Evolutionary conservation across 1,140 invertebrate species (phyloP), one percentile per base, ranked within the genome.

Genomic region (Marisa cornuarietis): DNA sequence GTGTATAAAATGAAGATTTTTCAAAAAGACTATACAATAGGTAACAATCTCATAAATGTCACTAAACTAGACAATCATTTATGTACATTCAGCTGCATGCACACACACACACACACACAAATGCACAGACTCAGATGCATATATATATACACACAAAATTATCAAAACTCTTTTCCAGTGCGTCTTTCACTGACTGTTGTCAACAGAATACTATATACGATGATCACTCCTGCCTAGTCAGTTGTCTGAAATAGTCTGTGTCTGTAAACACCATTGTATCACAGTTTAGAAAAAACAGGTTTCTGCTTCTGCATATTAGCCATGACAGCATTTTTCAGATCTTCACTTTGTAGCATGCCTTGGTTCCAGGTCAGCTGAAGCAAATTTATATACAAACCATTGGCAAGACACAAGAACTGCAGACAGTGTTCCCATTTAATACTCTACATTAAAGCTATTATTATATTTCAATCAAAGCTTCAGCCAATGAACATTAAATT

Each of bases 311-410:
- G 94, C 52, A 95, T 93, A 74, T 93, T 91, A 42, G 95, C 95
- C 84, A 95, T 94, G 7, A 94, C 93, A 49, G 96, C 94, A 88
- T 95, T 96, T 66, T 94, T 90, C 79, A 98, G 93, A 91, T 99
- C 98, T 92, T 98, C 96, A 88, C 96, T 97, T 91, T 98, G 97
- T 63, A 99, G 89, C 93, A 96, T 95, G 22, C 92, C 88, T 90
- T 95, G 94, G 91, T 99, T 99, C 89, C 94, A 93, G 58, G 93
- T 90, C 58, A 93, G 93, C 95, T 97, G 91, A 77, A 75, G 63
- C 69, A 42, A 26, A 71, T 49, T 71, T 26, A 26, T 49, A 6
- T 42, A 11, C 49, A 71, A 20, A 14, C 1, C 10, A 69, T 9
- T 26, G 8, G 42, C 24, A 26, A 71, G 31, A 42, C 68, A n/a